Base-by-base conservation (phyloP, 1,140 invertebrate species). In the Manduca sexta region DNA sequence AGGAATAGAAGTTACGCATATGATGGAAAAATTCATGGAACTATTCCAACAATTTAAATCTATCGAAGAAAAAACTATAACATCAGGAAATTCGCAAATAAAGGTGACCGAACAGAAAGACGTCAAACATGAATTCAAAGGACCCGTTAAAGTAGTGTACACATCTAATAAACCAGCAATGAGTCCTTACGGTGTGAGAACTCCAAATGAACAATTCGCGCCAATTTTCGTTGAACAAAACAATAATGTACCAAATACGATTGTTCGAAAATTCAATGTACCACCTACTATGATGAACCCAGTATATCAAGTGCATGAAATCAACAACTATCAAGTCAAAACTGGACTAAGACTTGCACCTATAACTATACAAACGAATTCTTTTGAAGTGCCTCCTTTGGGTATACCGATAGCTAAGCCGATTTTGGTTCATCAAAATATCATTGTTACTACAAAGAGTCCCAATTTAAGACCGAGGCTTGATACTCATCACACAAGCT, bases 281-380 rank as follows among this genome's bases (percentile, higher is more conserved):
- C 13, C 5, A 35, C 7, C 33, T 35, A n/a, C n/a, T n/a, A n/a
- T 12, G n/a, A 7, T 11, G n/a, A 35, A 35, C n/a, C n/a, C 33
- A 11, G 33, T 14, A 12, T 12, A 35, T 35, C n/a, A 14, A 11
- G 2, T 21, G 13, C 33, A 8, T 26, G 30, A 50, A 39, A 18
- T 34, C 13, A 56, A 33, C 34, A 35, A 18, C 6, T 8, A 33
- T 14, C n/a, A 47, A 12, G 21, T 17, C 2, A 39, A 31, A 5
- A 15, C 44, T 21, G 18, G 17, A 17, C 35, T 30, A 3, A 31
- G 43, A 1, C 18, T 30, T 2, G 10, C 33, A 12, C 45, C 72
- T 6, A 67, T 69, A 11, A 80, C 64, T 3, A 56, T 84, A 37
- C 80, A 84, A 60, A 82, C 78, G 10, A 80, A 84, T 49, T 66